phyloP scores from a whole-genome alignment of 2,888 invertebrate genomes.

The Leptopilina drosophilae region DNA sequence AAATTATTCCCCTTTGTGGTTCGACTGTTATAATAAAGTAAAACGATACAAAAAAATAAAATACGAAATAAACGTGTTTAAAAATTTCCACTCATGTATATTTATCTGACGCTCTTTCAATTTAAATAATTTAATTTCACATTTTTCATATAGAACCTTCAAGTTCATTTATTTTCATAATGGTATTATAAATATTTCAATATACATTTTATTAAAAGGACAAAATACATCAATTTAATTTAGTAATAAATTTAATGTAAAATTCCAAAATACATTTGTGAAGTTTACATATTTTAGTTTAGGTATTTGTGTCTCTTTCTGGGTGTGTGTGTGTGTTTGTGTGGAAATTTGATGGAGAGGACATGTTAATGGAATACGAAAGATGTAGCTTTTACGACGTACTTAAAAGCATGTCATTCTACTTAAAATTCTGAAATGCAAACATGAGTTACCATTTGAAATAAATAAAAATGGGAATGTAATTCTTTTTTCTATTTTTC shows the following conservation, averaged over 20 bases:
- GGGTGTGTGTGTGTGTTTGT: background rate
- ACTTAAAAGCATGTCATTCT: slow-evolving; percentile 23
- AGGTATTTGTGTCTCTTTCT: background rate
- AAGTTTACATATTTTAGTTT: slow-evolving; percentile 19
- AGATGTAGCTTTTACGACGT: slow-evolving; percentile 21
- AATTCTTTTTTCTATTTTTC: background rate
- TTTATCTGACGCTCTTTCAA: no score
- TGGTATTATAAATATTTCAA: background rate
- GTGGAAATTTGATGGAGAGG: slow-evolving; percentile 20
- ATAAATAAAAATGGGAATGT: background rate
- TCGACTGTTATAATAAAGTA: background rate
- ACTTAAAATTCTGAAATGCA: slow-evolving; percentile 1
- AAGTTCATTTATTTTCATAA: no score
- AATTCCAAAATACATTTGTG: background rate
- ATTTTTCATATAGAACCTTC: no score
- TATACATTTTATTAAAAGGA: no score
- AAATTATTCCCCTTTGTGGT: no score
- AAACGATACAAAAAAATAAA: background rate
- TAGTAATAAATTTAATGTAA: background rate
- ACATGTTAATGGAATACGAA: slow-evolving; percentile 14
- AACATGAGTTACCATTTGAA: slow-evolving; percentile 1
- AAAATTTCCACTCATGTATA: no score
- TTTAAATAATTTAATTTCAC: no score
- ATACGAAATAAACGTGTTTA: no score
- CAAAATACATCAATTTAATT: background rate